Base-by-base conservation (phyloP, 30 jellyfish, hydroid and myxozoan genomes). In the Sanderia malayensis region DNA sequence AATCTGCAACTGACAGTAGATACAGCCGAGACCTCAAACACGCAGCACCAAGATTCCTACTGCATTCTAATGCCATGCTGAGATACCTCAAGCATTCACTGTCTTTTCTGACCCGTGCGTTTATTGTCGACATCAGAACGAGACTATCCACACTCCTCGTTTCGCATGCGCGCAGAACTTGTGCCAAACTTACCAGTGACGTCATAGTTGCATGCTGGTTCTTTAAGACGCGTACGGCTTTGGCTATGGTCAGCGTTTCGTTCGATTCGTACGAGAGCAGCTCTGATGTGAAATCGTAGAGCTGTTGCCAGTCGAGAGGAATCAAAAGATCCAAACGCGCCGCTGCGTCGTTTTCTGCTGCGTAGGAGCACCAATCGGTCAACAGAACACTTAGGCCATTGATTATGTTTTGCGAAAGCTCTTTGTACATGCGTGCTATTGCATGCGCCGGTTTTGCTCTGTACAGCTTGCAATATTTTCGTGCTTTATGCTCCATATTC, bases 21-120 rank as follows among this genome's bases (percentile, higher is more conserved):
- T 71, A 72, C n/a, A 82, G 73, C 46, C 85, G 37, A 0, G 84
- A 82, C 13, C 71, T 70, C 23, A 72, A n/a, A n/a, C n/a, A n/a
- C n/a, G n/a, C n/a, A 6, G 24, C 13, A 17, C 13, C 15, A 19
- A 28, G 7, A 9, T 18, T 28, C 2, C 59, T 6, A 7, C 9
- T 17, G 7, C 4, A 6, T 29, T 41, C 61, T 61, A 70, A 71
- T 53, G 63, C 33, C 22, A 17, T 62, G 21, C 28, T 45, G 75
- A 78, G 68, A 3, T 58, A 69, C 46, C 62, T 22, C 17, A 67
- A 46, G 44, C 86, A 82, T 1, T 63, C 89, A 27, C 10, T 28
- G 26, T 78, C 89, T 24, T 71, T 72, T 27, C 94, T 82, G n/a
- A 82, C 33, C 32, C 94, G 58, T 19, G 84, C 81, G 24, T 82